Percentiles rank a stretch among this genome's conserved stretches.
These are phyloP conservation scores for Anodontia alba DNA, from an alignment of 2,888 invertebrate species.

Conservation along the genomic window DNA sequence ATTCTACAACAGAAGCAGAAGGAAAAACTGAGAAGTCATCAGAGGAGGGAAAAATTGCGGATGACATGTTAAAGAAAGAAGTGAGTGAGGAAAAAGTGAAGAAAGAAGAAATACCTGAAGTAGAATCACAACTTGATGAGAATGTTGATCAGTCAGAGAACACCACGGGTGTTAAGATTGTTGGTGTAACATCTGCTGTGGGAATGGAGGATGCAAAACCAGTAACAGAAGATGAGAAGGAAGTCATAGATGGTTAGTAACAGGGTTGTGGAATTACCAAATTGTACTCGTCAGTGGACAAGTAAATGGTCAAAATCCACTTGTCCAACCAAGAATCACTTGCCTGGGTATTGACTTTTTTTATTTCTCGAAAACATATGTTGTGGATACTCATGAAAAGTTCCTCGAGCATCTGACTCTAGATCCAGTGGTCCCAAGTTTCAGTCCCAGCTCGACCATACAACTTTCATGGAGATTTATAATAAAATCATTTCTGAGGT, in stretches of 20 bases:
- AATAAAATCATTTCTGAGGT: no score
- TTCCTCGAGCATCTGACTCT: no score
- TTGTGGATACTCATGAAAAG: not conserved
- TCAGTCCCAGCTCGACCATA: no score
- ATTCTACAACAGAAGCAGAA: not conserved
- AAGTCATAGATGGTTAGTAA: conserved; percentile 9
- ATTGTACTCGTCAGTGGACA: no score
- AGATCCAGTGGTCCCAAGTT: no score
- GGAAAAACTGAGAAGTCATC: not conserved
- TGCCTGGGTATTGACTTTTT: no score
- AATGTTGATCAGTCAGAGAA: not conserved
- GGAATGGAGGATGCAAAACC: conserved; percentile 32
- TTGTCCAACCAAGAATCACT: no score
- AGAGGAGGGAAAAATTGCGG: not conserved
- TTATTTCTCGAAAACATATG: no score
- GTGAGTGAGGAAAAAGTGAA: not conserved
- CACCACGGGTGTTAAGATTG: conserved; percentile 34
- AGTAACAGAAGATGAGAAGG: conserved; percentile 22
- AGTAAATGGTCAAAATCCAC: no score
- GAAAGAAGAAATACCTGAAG: not conserved
- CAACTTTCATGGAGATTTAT: no score
- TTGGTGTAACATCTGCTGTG: conserved; percentile 46
- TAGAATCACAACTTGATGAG: not conserved
- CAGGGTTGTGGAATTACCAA: no score
- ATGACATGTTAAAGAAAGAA: not conserved